Evolutionary conservation across 2,888 invertebrate genomes (phyloP).

Genomic region (Polyommatus icarus): DNA sequence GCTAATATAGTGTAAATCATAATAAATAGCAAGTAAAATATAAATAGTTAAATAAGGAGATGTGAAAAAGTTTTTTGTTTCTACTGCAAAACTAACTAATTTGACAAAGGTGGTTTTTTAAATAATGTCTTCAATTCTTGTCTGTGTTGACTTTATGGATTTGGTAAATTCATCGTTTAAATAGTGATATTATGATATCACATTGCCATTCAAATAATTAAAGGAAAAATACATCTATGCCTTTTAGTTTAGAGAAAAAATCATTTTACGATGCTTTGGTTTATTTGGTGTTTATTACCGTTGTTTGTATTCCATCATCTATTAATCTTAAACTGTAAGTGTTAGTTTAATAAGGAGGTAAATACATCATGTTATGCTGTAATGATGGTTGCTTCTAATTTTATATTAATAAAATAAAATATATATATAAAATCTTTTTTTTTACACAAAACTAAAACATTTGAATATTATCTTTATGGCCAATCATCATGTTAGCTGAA

Average conservation of each 20-base stretch:
- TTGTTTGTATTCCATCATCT: conserved; percentile 36
- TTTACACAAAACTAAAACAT: background rate
- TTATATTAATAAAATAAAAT: conserved; percentile 73
- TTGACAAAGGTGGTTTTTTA: too few relatives aligned
- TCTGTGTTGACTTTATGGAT: background rate
- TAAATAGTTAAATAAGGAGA: too few relatives aligned
- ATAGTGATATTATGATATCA: background rate
- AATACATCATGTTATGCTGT: conserved; percentile 63
- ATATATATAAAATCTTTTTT: conserved; percentile 46
- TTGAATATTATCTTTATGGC: background rate
- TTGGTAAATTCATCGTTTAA: background rate
- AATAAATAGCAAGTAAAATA: too few relatives aligned
- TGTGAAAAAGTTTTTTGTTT: too few relatives aligned
- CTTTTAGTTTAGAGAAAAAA: conserved; percentile 17
- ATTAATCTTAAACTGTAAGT: conserved; percentile 48
- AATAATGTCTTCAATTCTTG: too few relatives aligned
- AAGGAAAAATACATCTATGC: conserved; percentile 28
- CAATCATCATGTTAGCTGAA: background rate
- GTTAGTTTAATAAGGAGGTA: conserved; percentile 47
- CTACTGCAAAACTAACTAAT: too few relatives aligned
- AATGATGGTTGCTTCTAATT: conserved; percentile 78
- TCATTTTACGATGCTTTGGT: conserved; percentile 32
- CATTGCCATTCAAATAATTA: conserved; percentile 17
- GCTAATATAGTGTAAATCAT: too few relatives aligned
- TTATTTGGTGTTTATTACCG: conserved; percentile 35